These are phyloP conservation scores for Branchellion lobata DNA, from an alignment of 2,888 invertebrate genomes.

Conservation along the genomic window DNA sequence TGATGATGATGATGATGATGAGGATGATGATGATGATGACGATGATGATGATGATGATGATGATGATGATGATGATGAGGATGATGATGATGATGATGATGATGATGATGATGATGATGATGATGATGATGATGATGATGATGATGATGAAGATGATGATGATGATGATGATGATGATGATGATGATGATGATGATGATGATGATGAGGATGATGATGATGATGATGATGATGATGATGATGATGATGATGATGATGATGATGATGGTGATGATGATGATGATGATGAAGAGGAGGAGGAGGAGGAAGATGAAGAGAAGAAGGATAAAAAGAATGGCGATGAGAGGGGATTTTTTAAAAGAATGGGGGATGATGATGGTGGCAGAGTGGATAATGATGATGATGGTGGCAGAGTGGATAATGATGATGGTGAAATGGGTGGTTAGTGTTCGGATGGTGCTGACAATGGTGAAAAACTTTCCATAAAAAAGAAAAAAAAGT, in stretches of 20 bases:
- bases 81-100: not conserved
- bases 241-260: no score
- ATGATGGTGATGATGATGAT: no score
- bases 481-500: no score
- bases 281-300: not conserved
- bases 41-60: no score
- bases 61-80: no score
- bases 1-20: no score
- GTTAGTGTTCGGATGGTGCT: not conserved
- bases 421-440: not conserved
- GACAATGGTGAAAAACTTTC: not conserved
- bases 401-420: constrained; percentile 61
- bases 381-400: not conserved
- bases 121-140: not conserved
- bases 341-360: constrained; percentile 79
- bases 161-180: no score
- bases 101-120: not conserved
- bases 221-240: no score
- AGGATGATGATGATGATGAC: no score
- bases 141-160: constrained; percentile 7
- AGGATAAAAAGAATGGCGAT: constrained; percentile 79
- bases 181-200: no score
- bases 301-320: constrained; percentile 17
- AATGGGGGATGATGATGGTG: constrained; percentile 77
- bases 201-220: no score